Evolutionary conservation across 2,113 vertebrate species (phyloP).

Genomic region (Origma solitaria): DNA sequence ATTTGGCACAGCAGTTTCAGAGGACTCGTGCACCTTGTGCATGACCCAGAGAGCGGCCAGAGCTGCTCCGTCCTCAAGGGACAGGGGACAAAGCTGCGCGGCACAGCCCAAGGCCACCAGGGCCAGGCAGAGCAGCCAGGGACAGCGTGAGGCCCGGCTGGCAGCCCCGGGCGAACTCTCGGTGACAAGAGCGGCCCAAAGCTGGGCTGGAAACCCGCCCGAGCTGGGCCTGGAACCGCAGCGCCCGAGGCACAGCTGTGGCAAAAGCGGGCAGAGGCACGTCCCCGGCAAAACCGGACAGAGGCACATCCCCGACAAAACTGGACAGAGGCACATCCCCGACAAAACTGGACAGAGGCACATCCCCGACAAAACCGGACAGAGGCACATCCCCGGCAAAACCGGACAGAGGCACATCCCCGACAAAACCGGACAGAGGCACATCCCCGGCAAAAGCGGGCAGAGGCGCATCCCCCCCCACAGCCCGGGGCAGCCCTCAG

Average conservation of each 20-base stretch:
- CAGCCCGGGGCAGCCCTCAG: not conserved
- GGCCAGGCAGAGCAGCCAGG: not conserved
- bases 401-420: accelerated
- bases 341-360: not conserved
- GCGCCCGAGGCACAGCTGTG: too few relatives aligned
- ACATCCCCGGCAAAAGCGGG: too few relatives aligned
- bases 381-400: too few relatives aligned
- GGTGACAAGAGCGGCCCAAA: accelerated
- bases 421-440: too few relatives aligned
- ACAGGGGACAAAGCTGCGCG: not conserved
- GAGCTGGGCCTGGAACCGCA: not conserved
- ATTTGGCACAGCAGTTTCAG: accelerated
- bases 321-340: too few relatives aligned
- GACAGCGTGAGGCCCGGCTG: not conserved
- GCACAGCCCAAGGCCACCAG: too few relatives aligned
- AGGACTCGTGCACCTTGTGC: accelerated
- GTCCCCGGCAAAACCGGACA: not conserved
- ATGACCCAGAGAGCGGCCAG: not conserved
- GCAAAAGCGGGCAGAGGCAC: not conserved
- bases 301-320: accelerated
- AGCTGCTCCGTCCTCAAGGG: accelerated
- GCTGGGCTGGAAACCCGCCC: not conserved
- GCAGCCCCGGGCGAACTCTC: not conserved
- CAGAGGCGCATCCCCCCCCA: accelerated
- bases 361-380: too few relatives aligned